Conservation (phyloP, 2,888 invertebrate genomes). For the Lordiphosa fenestrarum region DNA sequence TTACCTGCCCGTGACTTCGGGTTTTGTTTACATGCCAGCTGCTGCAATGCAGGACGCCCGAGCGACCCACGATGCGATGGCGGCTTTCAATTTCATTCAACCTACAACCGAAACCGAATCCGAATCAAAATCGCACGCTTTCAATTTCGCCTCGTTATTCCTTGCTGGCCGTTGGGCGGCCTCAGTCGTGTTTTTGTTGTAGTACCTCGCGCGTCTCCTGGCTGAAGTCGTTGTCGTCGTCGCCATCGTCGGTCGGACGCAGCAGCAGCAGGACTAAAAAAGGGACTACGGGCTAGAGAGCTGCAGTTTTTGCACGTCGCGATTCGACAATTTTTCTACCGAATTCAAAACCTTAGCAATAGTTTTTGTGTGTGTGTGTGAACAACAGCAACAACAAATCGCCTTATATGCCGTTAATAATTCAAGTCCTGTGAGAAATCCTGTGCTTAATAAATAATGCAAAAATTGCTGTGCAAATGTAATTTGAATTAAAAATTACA, state of each 20-base stretch:
- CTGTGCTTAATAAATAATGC: constrained; percentile 46
- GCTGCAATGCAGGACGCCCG: constrained; percentile 55
- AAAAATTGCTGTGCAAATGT: constrained; percentile 56
- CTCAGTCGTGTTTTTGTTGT: constrained; percentile 78
- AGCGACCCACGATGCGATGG: constrained; percentile 54
- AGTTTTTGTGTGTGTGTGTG: constrained; percentile 50
- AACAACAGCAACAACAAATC: constrained; percentile 19
- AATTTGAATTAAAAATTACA: constrained; percentile 40
- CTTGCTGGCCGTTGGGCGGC: constrained; percentile 66
- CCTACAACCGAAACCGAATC: constrained; percentile 39
- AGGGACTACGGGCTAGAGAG: constrained; percentile 25
- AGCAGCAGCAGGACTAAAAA: constrained; percentile 30
- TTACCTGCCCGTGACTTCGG: constrained; percentile 21
- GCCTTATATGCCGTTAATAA: constrained; percentile 42
- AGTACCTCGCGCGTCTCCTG: constrained; percentile 70
- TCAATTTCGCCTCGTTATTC: constrained; percentile 66
- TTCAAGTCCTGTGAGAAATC: constrained; percentile 39
- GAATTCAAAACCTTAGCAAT: constrained; percentile 46
- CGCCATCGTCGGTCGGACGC: constrained; percentile 27
- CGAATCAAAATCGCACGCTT: constrained; percentile 49
- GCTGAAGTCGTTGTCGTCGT: constrained; percentile 44
- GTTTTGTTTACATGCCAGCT: constrained; percentile 45
- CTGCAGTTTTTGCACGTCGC: constrained; percentile 54
- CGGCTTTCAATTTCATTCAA: constrained; percentile 68
- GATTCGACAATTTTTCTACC: constrained; percentile 12